Evolutionary conservation across 1,140 invertebrate genomes (phyloP).

Genomic region (Euwallacea similis): DNA sequence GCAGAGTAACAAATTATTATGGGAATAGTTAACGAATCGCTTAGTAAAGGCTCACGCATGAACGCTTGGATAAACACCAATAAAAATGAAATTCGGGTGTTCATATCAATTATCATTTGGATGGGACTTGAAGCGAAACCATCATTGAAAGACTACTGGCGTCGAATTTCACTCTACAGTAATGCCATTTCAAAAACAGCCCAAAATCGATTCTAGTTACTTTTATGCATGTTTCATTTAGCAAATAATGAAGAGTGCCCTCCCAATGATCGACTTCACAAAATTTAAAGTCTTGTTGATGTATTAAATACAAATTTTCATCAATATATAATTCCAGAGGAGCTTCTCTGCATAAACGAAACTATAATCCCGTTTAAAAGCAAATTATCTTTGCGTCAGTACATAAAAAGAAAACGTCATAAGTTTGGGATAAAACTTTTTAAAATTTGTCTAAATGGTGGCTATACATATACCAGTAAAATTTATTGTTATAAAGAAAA

Average conservation of each 20-base stretch:
- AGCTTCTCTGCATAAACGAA: conserved; percentile 50
- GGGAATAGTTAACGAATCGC: no score
- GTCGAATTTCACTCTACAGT: no score
- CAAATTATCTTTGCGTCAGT: conserved; percentile 48
- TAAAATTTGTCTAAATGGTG: conserved; percentile 47
- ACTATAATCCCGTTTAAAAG: conserved; percentile 51
- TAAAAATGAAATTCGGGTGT: no score
- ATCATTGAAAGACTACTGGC: no score
- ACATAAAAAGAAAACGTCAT: conserved; percentile 48
- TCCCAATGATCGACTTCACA: conserved; percentile 39
- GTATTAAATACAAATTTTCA: conserved; percentile 42
- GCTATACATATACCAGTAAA: conserved; percentile 45
- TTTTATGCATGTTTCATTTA: conserved; percentile 48
- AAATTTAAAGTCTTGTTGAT: conserved; percentile 45
- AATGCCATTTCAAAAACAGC: no score
- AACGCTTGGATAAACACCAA: no score
- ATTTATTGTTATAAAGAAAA: conserved; percentile 45
- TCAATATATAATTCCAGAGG: conserved; percentile 44
- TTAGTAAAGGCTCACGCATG: no score
- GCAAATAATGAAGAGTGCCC: conserved; percentile 40
- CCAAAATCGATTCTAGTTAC: conserved; percentile 47
- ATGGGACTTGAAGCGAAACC: no score
- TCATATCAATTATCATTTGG: no score
- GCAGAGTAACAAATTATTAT: no score
- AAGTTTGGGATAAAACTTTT: conserved; percentile 53